phyloP scores from a whole-genome alignment of 1,140 invertebrate genomes.

The Neodiprion lecontei region DNA sequence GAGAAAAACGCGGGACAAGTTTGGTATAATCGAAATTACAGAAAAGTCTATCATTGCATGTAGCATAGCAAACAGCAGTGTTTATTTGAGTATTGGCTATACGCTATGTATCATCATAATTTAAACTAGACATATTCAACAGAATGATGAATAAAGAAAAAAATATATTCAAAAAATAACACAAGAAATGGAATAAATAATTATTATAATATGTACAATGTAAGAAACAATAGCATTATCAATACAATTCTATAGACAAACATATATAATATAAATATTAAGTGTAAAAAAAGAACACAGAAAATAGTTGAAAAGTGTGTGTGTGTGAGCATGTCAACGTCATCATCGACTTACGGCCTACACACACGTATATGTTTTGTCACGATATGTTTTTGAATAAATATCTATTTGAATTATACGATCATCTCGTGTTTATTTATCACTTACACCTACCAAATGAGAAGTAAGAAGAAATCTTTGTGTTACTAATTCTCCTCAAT shows the following conservation, averaged over 20 bases:
- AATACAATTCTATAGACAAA: conserved; percentile 14
- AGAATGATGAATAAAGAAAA: conserved; percentile 3
- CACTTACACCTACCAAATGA: too few species aligned
- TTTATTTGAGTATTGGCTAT: conserved; percentile 25
- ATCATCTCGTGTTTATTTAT: too few species aligned
- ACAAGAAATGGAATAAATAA: conserved; percentile 27
- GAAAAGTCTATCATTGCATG: conserved; percentile 15
- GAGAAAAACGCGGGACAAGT: background rate
- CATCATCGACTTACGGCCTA: conserved; percentile 24
- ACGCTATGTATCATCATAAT: conserved; percentile 38
- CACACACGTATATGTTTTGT: conserved; percentile 50
- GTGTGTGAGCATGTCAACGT: conserved; percentile 35
- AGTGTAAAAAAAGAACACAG: conserved; percentile 25
- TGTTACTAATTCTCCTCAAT: too few species aligned
- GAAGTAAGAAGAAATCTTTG: too few species aligned
- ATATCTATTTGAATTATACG: conserved; percentile 55
- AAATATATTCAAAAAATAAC: conserved; percentile 32
- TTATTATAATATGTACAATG: conserved; percentile 24
- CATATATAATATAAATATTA: conserved; percentile 35
- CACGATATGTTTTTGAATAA: conserved; percentile 57
- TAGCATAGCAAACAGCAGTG: conserved; percentile 22
- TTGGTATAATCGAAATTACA: background rate
- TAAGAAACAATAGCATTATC: conserved; percentile 3
- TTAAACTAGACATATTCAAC: background rate
- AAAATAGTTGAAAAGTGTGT: conserved; percentile 33